Evolutionary conservation across 2,888 invertebrate species (phyloP).

Genomic region (Oligia latruncula): DNA sequence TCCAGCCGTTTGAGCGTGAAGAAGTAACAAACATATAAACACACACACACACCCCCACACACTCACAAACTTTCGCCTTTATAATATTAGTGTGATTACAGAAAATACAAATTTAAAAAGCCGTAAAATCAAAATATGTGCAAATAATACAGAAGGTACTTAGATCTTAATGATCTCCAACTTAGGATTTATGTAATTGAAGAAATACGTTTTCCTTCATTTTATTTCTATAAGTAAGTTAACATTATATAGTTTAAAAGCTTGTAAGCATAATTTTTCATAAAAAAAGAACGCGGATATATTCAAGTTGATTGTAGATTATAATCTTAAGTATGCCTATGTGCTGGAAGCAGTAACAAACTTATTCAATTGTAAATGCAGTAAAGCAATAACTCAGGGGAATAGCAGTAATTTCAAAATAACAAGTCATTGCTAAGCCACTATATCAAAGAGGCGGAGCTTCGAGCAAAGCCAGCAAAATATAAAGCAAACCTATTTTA

Average conservation of each 20-base stretch:
- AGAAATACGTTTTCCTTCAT: not conserved
- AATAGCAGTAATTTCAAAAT: constrained; percentile 61
- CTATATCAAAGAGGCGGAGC: constrained; percentile 58
- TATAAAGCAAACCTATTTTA: constrained; percentile 57
- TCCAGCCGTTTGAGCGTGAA: too few species aligned
- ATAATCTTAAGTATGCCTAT: constrained; percentile 26
- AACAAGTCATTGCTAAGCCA: constrained; percentile 61
- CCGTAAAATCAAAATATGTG: not conserved
- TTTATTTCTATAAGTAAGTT: not conserved
- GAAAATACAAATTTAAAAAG: not conserved
- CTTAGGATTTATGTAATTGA: not conserved
- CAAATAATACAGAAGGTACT: not conserved
- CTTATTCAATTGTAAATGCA: constrained; percentile 52
- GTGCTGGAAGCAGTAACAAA: constrained; percentile 34
- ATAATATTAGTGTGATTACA: not conserved
- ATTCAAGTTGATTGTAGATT: constrained; percentile 22
- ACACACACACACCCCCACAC: too few species aligned
- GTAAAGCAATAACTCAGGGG: constrained; percentile 56
- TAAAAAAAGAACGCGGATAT: not conserved
- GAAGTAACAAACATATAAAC: too few species aligned
- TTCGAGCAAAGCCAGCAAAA: constrained; percentile 48
- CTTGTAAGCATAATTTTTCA: not conserved
- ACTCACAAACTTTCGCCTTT: too few species aligned
- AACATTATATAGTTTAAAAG: not conserved
- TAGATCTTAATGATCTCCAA: not conserved